These are phyloP conservation scores for Calephelis nemesis DNA, from an alignment of 1,140 invertebrate genomes.

Conservation along the genomic window DNA sequence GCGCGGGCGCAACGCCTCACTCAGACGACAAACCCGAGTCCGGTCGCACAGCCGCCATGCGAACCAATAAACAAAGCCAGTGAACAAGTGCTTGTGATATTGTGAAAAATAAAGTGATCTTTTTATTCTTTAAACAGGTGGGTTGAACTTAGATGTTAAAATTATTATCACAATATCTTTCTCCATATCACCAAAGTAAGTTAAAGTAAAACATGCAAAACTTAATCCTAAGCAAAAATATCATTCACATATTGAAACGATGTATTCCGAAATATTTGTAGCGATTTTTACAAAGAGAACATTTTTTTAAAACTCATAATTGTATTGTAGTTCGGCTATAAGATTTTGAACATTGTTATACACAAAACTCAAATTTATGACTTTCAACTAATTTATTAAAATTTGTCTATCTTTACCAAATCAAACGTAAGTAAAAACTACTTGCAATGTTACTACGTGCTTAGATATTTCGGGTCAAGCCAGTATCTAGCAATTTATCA, in stretches of 20 bases:
- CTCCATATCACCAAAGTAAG: background rate
- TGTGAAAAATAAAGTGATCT: slow-evolving; percentile 33
- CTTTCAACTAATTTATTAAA: too few relatives aligned
- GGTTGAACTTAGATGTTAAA: slow-evolving; percentile 23
- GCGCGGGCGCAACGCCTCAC: slow-evolving; percentile 60
- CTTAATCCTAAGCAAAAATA: background rate
- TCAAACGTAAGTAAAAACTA: too few relatives aligned
- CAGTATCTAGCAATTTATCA: background rate
- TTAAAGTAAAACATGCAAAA: background rate
- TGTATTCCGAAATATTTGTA: background rate
- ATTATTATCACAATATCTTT: too few relatives aligned
- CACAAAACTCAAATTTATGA: too few relatives aligned
- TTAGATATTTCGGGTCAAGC: background rate
- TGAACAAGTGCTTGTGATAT: slow-evolving; percentile 56
- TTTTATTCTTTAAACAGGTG: slow-evolving; percentile 37
- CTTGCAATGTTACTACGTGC: background rate
- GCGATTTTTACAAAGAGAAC: background rate
- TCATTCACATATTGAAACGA: background rate
- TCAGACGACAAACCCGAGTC: slow-evolving; percentile 44
- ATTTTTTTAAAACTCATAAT: background rate
- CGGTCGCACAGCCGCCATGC: slow-evolving; percentile 43
- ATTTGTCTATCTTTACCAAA: too few relatives aligned
- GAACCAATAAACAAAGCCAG: slow-evolving; percentile 44
- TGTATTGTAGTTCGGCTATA: too few relatives aligned
- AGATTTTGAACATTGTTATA: too few relatives aligned